Base-by-base conservation (phyloP, 2,797 vertebrate species). In the Poecilia wingei region DNA sequence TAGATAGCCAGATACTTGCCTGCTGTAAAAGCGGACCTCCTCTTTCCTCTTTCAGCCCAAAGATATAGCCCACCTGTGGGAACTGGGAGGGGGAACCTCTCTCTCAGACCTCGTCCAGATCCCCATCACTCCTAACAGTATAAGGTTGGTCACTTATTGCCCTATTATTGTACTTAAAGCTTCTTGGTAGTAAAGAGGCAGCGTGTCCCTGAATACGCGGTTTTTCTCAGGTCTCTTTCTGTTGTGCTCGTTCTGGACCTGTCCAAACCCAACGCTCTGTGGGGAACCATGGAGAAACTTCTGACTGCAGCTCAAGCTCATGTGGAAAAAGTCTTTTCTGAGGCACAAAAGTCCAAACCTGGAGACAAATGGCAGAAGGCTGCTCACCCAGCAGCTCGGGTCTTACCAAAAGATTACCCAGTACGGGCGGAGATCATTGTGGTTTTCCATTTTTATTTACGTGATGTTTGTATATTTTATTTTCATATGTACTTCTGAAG, bases 11-110 rank as follows among this genome's bases (percentile, higher is more conserved):
- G 13, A 14, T 33, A 18, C 13, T 33, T 33, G 20, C 64, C 22
- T 22, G 8, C 36, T 46, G 33, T 69, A 14, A 43, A 69, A 45
- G 2, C 6, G 2, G 22, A n/a, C 13, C 66, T 70, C n/a, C 0
- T 22, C 8, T 80, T 75, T 83, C 25, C 7, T 66, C n/a, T 74
- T 79, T 75, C 89, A 99, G 98, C 97, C 97, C 72, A 99, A 98
- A 94, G 97, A 99, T 88, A 94, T 98, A 79, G 97, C 97, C 87
- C 97, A 99, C 86, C 94, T 99, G 83, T 99, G 98, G 98, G 98
- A 99, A 89, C 93, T 99, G 73, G 98, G 98, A 84, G 97, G 97
- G 86, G 98, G 98, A 78, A 97, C 95, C 1, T 99, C 96, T 4
- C 93, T 99, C 74, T 92, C 96, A 90, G 98, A 99, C 87, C 95